Evolutionary conservation across 2,888 invertebrate species (phyloP), one percentile per base, ranked within the genome.

Genomic region (Orthonevra nobilis): DNA sequence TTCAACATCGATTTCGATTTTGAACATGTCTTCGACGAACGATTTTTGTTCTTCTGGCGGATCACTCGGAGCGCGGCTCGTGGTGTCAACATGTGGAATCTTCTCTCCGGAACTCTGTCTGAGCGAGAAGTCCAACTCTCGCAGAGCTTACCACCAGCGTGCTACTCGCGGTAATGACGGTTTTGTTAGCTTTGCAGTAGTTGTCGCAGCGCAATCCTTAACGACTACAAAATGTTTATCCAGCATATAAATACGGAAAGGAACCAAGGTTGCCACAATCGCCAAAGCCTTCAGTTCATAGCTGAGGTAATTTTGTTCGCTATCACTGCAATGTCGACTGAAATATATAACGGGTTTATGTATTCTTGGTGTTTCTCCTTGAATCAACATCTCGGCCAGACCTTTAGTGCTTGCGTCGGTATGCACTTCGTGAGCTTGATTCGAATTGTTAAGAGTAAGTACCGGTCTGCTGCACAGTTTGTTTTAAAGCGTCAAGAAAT

Each of bases 121-220:
- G 7, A 58, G 9, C 3, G 28, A 19, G 28, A 58, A 58, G 15
- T 44, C 42, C 17, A 17, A 58, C 12, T 58, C 58, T n/a, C 17
- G 28, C 6, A 50, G 30, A n/a, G 17, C 30, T 4, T 28, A 14
- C 50, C 50, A 50, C 50, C 50, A 50, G 10, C 50, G 28, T 3
- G 50, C 50, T 5, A 50, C 30, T 9, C 50, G 26, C 15, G 56
- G 23, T 7, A 56, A n/a, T 5, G 40, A 10, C 14, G 23, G 26
- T 26, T 56, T 56, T n/a, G 36, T 20, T 23, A 17, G n/a, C 32
- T 44, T 28, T 6, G 19, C 12, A 2, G 60, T 30, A 1, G 7
- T 60, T 28, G 30, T 32, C 1, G 44, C 40, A 6, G 40, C 28
- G 9, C 60, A 60, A 44, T 60, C 60, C 1, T 42, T 60, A 17